Conservation (phyloP, 2,113 vertebrate genomes). For the Sphyrna mokarran region DNA sequence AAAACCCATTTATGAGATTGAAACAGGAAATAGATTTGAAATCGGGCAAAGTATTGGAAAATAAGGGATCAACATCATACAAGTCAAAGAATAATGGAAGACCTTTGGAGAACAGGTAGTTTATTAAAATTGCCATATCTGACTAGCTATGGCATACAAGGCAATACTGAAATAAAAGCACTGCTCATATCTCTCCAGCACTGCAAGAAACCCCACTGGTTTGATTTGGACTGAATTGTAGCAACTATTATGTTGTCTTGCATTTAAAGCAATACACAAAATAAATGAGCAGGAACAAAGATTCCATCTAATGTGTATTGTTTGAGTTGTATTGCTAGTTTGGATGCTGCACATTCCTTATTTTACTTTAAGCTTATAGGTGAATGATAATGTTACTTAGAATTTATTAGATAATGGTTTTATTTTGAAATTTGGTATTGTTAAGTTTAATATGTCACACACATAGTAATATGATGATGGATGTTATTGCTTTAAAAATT, state of each 20-base stretch:
- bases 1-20: not conserved
- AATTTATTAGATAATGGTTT: not conserved
- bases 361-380: not conserved
- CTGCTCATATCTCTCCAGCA: not conserved
- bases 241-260: not conserved
- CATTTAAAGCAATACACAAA: not conserved
- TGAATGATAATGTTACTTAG: not conserved
- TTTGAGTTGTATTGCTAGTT: not conserved
- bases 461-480: not conserved
- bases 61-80: not conserved
- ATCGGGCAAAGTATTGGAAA: not conserved
- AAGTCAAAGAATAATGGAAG: not conserved
- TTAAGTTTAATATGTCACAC: not conserved
- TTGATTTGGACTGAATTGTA: not conserved
- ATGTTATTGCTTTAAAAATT: no score
- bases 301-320: not conserved
- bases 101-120: not conserved
- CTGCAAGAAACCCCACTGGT: not conserved
- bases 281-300: not conserved
- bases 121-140: not conserved
- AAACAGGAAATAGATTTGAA: conserved; percentile 11
- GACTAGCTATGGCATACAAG: not conserved
- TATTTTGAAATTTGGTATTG: not conserved
- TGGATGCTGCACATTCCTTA: not conserved
- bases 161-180: not conserved